Base-by-base conservation (phyloP, 2,797 vertebrate species). In the Darevskia nairensis region DNA sequence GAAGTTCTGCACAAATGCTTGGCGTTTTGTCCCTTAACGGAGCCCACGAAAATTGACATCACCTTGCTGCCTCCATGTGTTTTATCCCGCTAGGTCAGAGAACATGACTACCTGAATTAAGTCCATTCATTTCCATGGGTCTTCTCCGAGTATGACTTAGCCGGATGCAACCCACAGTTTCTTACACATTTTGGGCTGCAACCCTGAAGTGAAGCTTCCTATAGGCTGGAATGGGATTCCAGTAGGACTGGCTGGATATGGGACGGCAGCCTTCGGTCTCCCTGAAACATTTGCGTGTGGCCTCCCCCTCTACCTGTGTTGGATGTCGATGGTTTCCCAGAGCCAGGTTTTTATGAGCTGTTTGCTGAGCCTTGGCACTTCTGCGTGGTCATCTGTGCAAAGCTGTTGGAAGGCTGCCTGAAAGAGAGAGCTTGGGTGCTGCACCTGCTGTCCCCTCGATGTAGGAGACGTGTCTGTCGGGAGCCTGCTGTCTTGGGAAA, bases 401-500 rank as follows among this genome's bases (percentile, higher is more conserved):
- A 85, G 59, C 59, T 11, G 32, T 72, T 90, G 82, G 86, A 87
- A 84, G 46, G 41, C 77, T 55, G 82, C 89, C 82, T 61, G 61
- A 87, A 80, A 75, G 25, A 27, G 59, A 59, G 64, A 76, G 86
- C 44, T 32, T 55, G 74, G 61, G 77, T 79, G 77, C 46, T 81
- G 89, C 82, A 85, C 86, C 82, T 90, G 72, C 89, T 87, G 71
- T 87, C 82, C 44, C 44, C 35, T 80, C 6, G 77, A 81, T 84
- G 71, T 46, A 59, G 75, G 46, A 75, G 86, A 84, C 69, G 82
- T 87, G 89, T 80, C 61, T 87, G 89, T 69, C 46, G 39, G 46
- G 86, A 84, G 82, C 59, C 71, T 75, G 41, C 29, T 85, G 86
- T 50, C 88, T 85, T 39, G 41, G 69, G 84, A 68, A 89, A 75